Base-by-base conservation (phyloP, 1,140 invertebrate genomes). In the Bombus confusus region DNA sequence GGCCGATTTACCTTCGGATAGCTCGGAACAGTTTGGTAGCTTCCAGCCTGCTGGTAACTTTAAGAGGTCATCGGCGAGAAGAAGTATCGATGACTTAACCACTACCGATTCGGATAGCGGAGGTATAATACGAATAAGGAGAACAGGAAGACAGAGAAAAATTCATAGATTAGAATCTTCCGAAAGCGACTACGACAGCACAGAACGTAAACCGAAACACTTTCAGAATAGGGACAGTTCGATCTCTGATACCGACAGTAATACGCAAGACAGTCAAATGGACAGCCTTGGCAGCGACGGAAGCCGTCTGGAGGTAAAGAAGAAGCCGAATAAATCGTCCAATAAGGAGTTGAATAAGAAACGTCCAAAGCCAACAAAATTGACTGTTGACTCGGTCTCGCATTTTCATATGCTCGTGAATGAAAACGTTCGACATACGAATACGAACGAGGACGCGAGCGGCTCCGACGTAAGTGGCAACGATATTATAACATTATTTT, bases 151-250 rank as follows among this genome's bases (percentile, higher is more conserved):
- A 75, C 88, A 91, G 9, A 89, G 94, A 10, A 95, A 95, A 73
- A 90, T 93, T 2, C 93, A 93, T 68, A 92, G 94, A 34, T 79
- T 95, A 3, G 95, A 93, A 57, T 95, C 95, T 0, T 95, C 95
- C 0, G 95, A 95, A 72, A 95, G 95, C 86, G 95, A 96, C 47
- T 95, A 94, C 80, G 95, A 95, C 71, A 94, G 92, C 52, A 83
- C 86, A 1, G 92, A 93, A 79, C 89, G 87, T 41, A 95, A 94
- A 83, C 87, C 90, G 47, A 93, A 94, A 68, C 92, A 92, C 62
- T 94, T 93, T 68, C 86, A 92, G 13, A 94, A 93, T 52, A 91
- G 91, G 13, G 90, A 90, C n/a, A 92, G 91, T 8, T 95, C 94
- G n/a, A 91, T 94, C 2, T 94, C 93, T 0, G 95, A 96, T 41